Conservation (phyloP, 2,888 invertebrate genomes). For the Pristionchus exspectatus region DNA sequence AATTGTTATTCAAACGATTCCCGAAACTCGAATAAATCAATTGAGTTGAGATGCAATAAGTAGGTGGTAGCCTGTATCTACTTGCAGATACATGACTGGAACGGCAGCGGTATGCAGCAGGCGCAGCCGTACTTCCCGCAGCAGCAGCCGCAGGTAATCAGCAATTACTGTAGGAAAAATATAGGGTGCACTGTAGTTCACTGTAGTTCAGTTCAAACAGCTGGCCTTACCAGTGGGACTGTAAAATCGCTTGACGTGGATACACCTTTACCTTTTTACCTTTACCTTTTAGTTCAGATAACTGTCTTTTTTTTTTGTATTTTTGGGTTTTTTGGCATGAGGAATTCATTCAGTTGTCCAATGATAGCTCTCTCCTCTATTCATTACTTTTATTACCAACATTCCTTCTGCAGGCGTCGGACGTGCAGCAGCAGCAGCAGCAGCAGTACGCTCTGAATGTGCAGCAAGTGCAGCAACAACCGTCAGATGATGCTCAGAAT, state of each 20-base stretch:
- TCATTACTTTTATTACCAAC: no score
- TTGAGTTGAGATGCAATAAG: neutral
- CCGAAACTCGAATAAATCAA: neutral
- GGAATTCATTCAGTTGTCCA: no score
- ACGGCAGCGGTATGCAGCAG: slow-evolving; percentile 40
- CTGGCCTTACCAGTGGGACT: no score
- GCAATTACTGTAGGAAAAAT: neutral
- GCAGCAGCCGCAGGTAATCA: slow-evolving; percentile 14
- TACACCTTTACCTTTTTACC: no score
- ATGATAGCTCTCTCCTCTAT: no score
- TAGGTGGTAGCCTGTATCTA: neutral
- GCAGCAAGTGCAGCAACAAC: slow-evolving; percentile 72
- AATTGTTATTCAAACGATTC: no score
- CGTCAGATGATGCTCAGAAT: slow-evolving; percentile 65
- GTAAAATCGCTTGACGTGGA: no score
- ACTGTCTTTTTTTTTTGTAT: neutral
- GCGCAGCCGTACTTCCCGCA: slow-evolving; percentile 44
- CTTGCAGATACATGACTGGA: slow-evolving; percentile 14
- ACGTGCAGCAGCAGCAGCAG: slow-evolving; percentile 50
- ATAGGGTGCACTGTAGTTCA: no score
- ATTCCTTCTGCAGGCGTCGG: neutral
- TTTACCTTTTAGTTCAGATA: no score
- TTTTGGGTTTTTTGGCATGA: no score
- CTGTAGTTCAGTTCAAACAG: no score
- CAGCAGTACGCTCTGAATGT: slow-evolving; percentile 65